phyloP scores from a whole-genome alignment of 37 sponge, comb jelly and placozoan species.

The Dysidea cf. avara region DNA sequence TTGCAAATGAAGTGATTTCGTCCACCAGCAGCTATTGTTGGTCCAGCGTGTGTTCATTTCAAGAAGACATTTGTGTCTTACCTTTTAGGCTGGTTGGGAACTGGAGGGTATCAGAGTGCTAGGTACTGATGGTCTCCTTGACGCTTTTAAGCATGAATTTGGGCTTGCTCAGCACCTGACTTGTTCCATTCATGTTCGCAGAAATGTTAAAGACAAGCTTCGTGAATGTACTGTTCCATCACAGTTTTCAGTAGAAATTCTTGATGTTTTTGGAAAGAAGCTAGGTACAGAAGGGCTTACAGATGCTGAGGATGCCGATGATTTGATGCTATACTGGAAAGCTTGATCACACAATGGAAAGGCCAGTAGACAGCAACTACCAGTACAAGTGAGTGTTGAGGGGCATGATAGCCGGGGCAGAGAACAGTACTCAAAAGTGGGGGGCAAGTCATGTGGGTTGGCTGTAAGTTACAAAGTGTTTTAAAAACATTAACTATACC shows the following conservation, averaged over 20 bases:
- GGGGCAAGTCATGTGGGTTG: no score
- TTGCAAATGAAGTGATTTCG: constrained; percentile 31
- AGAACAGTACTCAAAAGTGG: no score
- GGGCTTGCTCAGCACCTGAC: constrained; percentile 40
- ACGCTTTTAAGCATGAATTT: constrained; percentile 58
- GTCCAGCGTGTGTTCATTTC: constrained; percentile 21
- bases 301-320: constrained; percentile 8
- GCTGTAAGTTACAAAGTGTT: no score
- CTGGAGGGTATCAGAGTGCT: constrained; percentile 44
- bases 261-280: constrained; percentile 43
- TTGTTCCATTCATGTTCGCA: constrained; percentile 29
- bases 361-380: neutral
- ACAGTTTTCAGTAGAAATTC: constrained; percentile 9
- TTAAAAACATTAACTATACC: no score
- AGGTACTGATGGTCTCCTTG: constrained; percentile 43
- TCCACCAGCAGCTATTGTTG: constrained; percentile 24
- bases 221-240: constrained; percentile 8
- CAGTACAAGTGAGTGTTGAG: neutral
- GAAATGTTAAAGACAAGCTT: constrained; percentile 33
- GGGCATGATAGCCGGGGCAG: no score
- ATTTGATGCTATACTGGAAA: constrained; percentile 12
- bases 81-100: constrained; percentile 37
- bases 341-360: neutral
- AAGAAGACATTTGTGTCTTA: constrained; percentile 41
- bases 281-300: constrained; percentile 35